Percentiles rank a stretch among this genome's conserved stretches.
Conservation (phyloP, 2,113 vertebrate species). For the Varanus komodoensis region DNA sequence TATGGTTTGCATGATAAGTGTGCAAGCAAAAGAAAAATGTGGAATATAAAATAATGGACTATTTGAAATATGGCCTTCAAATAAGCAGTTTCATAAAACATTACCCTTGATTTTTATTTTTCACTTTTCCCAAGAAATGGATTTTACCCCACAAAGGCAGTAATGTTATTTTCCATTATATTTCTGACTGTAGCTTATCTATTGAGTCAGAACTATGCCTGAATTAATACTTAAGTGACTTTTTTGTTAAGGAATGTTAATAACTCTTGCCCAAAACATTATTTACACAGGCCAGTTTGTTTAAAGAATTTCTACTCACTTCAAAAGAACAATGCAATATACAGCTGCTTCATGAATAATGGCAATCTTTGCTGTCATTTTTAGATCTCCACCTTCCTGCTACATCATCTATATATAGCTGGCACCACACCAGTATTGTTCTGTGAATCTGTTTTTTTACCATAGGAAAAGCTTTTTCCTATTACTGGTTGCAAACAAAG, state of each 20-base stretch:
- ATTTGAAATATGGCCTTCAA: background rate
- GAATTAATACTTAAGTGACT: background rate
- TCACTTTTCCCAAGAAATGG: background rate
- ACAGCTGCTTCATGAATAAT: conserved; percentile 61
- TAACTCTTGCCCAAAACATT: conserved; percentile 29
- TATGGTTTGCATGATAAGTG: background rate
- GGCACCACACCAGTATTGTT: conserved; percentile 35
- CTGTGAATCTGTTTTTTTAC: conserved; percentile 47
- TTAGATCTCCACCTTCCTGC: conserved; percentile 63
- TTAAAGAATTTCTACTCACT: conserved; percentile 41
- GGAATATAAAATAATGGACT: background rate
- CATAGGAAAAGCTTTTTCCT: conserved; percentile 52
- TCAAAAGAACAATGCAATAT: conserved; percentile 63
- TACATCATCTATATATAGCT: conserved; percentile 48
- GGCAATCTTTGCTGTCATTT: conserved; percentile 65
- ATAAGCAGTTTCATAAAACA: background rate
- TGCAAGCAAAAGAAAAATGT: background rate
- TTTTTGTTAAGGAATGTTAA: conserved; percentile 31
- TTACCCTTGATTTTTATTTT: background rate
- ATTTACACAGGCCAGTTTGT: conserved; percentile 48
- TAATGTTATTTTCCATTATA: background rate
- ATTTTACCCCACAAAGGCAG: background rate
- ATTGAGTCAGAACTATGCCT: background rate
- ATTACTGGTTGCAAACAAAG: conserved; percentile 38
- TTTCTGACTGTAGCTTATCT: background rate